Evolutionary conservation across 2,888 invertebrate genomes (phyloP), one percentile per base, ranked within the genome.

Genomic region (Rhyacophila evoluta): DNA sequence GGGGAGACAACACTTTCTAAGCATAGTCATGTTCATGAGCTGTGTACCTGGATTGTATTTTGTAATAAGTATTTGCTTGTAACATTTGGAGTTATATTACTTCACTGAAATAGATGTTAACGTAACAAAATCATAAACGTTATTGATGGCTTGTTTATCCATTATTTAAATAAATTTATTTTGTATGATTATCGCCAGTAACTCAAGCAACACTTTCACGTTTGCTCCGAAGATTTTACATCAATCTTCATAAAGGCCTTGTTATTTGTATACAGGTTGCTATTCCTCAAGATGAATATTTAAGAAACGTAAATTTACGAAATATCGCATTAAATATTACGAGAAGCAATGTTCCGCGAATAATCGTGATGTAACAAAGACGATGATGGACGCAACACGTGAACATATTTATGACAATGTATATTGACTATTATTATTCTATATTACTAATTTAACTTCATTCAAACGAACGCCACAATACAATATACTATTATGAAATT

Each of bases 91-190:
- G 25, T 55, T 55, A 19, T 19, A 15, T 55, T 55, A 19, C 55
- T 55, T 25, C 2, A 8, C 55, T 55, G 19, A 55, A 19, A 55
- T 19, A 55, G 55, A 55, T 55, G 55, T 55, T 55, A 55, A 19
- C 55, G 8, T 55, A 19, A 19, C 55, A 55, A 55, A 19, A 19
- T 55, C 6, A 55, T 55, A 55, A 55, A 19, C n/a, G n/a, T 55
- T 55, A 55, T 55, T 55, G 55, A 55, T 55, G 55, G 19, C 55
- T 55, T 55, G 55, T 55, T 55, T 25, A 55, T 19, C 15, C 55
- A 8, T 19, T 25, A 55, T 55, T 55, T 55, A 55, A 55, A 55
- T 55, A 55, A 55, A 55, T 55, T 55, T 55, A 55, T 55, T 55
- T 55, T 19, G 19, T 19, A 55, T 55, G 15, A 25, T 55, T 55